A percentile compares a stretch with the other conserved stretches of the same genome.
These are phyloP conservation scores for Aphidius gifuensis DNA, from an alignment of 1,140 invertebrate species.

Conservation along the genomic window DNA sequence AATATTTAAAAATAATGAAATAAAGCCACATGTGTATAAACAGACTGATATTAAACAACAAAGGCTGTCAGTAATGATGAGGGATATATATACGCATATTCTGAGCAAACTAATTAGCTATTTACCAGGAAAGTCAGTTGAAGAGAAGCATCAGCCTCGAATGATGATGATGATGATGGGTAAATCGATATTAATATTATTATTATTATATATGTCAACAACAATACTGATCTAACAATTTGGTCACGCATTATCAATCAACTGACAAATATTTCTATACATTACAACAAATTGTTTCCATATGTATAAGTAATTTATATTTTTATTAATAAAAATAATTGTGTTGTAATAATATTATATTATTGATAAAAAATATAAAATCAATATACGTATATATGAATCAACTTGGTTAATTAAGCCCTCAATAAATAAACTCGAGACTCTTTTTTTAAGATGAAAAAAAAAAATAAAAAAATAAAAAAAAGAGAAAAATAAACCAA, in stretches of 20 bases:
- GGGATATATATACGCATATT: background rate
- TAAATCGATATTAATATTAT: background rate
- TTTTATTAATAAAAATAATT: too few species aligned
- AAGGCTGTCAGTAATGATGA: constrained; percentile 6
- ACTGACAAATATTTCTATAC: background rate
- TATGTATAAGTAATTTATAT: background rate
- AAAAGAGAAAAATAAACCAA: background rate
- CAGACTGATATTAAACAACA: constrained; percentile 1
- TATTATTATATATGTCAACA: too few species aligned
- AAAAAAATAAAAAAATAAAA: background rate
- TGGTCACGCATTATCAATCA: background rate
- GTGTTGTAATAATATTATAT: too few species aligned
- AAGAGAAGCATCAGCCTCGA: background rate
- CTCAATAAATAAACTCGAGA: constrained; percentile 1
- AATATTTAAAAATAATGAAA: too few species aligned
- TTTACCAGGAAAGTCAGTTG: constrained; percentile 1
- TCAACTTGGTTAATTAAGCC: constrained; percentile 2
- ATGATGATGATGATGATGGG: constrained; percentile 1
- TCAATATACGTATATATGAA: too few species aligned
- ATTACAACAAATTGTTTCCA: background rate
- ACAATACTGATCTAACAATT: background rate
- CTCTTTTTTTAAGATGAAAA: constrained; percentile 7
- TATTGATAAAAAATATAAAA: too few species aligned
- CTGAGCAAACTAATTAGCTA: constrained; percentile 1
- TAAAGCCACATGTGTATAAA: background rate